A percentile compares a stretch with the other conserved stretches of the same genome.
phyloP scores from a whole-genome alignment of 2,888 invertebrate species.

The Hirtodrosophila trivittata region DNA sequence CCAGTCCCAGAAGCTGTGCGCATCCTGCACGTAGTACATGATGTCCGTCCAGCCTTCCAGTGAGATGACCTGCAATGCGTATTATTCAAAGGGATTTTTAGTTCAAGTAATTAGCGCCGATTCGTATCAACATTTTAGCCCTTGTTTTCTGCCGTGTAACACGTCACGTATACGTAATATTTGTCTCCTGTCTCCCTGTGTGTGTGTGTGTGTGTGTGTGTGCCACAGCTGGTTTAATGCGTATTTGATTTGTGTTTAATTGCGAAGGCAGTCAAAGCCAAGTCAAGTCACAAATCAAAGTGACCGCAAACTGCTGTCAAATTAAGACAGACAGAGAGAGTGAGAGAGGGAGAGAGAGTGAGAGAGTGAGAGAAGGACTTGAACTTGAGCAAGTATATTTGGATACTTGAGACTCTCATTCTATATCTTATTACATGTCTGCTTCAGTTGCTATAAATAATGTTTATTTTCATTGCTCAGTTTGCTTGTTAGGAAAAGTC shows the following conservation, averaged over 20 bases:
- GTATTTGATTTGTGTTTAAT: conserved; percentile 74
- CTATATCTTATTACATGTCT: too few species aligned
- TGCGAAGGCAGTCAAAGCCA: conserved; percentile 33
- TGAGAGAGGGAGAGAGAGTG: too few species aligned
- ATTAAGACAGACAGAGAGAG: too few species aligned
- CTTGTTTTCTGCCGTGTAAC: conserved; percentile 20
- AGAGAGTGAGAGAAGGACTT: too few species aligned
- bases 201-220: too few species aligned
- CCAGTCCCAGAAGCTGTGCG: conserved; percentile 99
- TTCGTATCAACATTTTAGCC: conserved; percentile 10
- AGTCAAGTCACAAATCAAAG: conserved; percentile 42
- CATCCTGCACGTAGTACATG: conserved; percentile 99
- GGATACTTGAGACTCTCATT: too few species aligned
- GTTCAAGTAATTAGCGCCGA: conserved; percentile 47
- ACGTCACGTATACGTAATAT: conserved; percentile 70
- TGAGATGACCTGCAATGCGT: conserved; percentile 93
- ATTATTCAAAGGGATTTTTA: conserved; percentile 7
- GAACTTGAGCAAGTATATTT: too few species aligned
- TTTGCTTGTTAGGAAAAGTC: too few species aligned
- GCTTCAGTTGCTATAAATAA: too few species aligned
- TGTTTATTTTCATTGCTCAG: too few species aligned
- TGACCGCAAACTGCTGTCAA: conserved; percentile 7
- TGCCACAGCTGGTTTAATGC: conserved; percentile 58
- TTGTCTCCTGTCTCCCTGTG: conserved; percentile 5
- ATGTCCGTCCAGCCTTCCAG: conserved; percentile 99